Percentiles rank a stretch among this genome's conserved stretches.
Conservation (phyloP, 2,797 vertebrate species). For the Centropyge bicolor region DNA sequence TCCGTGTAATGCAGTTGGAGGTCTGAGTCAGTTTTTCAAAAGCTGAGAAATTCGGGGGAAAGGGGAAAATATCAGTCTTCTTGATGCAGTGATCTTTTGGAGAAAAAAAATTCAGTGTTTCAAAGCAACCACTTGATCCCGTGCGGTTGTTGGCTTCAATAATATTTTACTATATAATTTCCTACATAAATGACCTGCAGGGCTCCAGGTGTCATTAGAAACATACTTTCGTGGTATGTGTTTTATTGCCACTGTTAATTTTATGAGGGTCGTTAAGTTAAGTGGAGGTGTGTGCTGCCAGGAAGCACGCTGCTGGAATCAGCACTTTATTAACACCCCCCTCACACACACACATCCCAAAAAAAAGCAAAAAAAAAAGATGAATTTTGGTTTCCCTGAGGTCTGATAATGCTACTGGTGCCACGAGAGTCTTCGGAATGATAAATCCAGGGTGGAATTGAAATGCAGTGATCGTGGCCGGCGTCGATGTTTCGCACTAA, state of each 20-base stretch:
- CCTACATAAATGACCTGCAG: conserved; percentile 79
- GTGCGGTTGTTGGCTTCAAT: conserved; percentile 67
- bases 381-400: conserved; percentile 40
- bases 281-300: conserved; percentile 81
- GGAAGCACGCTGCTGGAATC: conserved; percentile 76
- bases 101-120: background rate
- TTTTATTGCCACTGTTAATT: conserved; percentile 86
- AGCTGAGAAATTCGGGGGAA: background rate
- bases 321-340: conserved; percentile 69
- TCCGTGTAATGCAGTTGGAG: background rate
- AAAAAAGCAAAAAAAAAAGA: conserved; percentile 15
- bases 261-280: conserved; percentile 83
- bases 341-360: background rate
- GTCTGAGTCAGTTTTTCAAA: background rate
- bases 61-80: background rate
- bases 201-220: conserved; percentile 84
- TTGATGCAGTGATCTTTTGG: background rate
- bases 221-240: conserved; percentile 80
- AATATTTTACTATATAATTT: conserved; percentile 84
- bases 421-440: background rate
- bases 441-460: conserved; percentile 36
- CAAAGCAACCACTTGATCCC: conserved; percentile 16
- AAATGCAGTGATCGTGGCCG: conserved; percentile 40
- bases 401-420: conserved; percentile 7
- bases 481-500: conserved; percentile 49